Conservation (phyloP, 2,888 invertebrate genomes). For the Horisme vitalbata region DNA sequence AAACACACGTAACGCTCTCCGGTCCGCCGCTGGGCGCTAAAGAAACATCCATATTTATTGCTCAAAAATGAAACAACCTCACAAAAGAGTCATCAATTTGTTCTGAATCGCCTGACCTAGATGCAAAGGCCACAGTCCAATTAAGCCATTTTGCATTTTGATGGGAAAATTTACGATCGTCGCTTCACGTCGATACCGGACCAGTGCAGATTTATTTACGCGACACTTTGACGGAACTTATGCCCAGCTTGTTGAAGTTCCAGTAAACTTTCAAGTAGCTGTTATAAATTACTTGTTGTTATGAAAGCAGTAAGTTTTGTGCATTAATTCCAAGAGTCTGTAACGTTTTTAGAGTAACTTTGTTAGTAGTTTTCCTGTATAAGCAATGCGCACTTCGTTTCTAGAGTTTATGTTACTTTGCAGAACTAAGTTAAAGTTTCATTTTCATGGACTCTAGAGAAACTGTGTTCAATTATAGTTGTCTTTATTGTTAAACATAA, state of each 20-base stretch:
- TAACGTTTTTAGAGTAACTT: conserved; percentile 16
- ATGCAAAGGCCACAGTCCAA: conserved; percentile 78
- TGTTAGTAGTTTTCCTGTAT: conserved; percentile 21
- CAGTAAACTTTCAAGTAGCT: conserved; percentile 19
- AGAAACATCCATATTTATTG: conserved; percentile 25
- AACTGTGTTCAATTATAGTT: neutral
- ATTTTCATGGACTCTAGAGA: neutral
- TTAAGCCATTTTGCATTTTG: conserved; percentile 82
- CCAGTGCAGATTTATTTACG: conserved; percentile 63
- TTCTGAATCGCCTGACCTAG: conserved; percentile 75
- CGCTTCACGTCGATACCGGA: conserved; percentile 58
- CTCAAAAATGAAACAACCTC: conserved; percentile 57
- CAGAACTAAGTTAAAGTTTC: neutral
- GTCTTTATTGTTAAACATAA: neutral
- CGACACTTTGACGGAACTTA: conserved; percentile 52
- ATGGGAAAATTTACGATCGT: conserved; percentile 78
- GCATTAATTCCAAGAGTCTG: conserved; percentile 25
- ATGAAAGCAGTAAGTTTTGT: conserved; percentile 24
- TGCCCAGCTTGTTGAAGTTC: conserved; percentile 24
- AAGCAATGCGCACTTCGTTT: conserved; percentile 8
- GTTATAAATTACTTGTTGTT: conserved; percentile 28
- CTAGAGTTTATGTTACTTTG: conserved; percentile 15
- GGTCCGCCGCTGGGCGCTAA: conserved; percentile 90
- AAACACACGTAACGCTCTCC: conserved; percentile 87
- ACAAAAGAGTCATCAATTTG: conserved; percentile 75